Percentiles rank a stretch among this genome's conserved stretches.
These are phyloP conservation scores for Dasypus novemcinctus DNA, from an alignment of 2,113 vertebrate species.

Conservation along the genomic window DNA sequence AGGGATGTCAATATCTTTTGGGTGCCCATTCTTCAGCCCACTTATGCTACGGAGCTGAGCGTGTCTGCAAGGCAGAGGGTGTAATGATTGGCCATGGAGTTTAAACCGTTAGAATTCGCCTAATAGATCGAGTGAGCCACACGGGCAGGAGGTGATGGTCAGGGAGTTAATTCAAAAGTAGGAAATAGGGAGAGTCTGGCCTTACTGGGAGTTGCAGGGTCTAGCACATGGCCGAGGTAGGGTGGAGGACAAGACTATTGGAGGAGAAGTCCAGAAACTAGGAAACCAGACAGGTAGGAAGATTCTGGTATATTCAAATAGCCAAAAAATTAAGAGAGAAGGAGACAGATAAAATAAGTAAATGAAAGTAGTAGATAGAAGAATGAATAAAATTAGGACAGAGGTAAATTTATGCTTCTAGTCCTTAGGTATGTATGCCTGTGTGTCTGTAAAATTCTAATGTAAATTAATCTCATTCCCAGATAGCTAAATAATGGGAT, in stretches of 20 bases:
- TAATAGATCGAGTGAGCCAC: background rate
- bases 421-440: background rate
- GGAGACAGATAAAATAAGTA: background rate
- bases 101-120: background rate
- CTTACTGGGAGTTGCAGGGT: background rate
- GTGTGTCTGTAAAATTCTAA: background rate
- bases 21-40: background rate
- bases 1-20: background rate
- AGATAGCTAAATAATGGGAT: background rate
- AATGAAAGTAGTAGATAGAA: background rate
- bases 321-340: background rate
- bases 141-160: background rate
- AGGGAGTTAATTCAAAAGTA: background rate
- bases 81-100: background rate
- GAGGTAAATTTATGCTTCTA: background rate
- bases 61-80: background rate
- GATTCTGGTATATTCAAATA: background rate
- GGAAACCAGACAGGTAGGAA: background rate
- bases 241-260: background rate
- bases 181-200: background rate
- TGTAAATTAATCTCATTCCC: background rate
- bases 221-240: background rate
- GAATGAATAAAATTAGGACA: background rate
- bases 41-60: background rate
- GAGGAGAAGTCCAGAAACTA: background rate